Percentiles rank a stretch among this genome's conserved stretches.
Conservation (phyloP, 2,888 invertebrate genomes). For the Erebia aethiops region DNA sequence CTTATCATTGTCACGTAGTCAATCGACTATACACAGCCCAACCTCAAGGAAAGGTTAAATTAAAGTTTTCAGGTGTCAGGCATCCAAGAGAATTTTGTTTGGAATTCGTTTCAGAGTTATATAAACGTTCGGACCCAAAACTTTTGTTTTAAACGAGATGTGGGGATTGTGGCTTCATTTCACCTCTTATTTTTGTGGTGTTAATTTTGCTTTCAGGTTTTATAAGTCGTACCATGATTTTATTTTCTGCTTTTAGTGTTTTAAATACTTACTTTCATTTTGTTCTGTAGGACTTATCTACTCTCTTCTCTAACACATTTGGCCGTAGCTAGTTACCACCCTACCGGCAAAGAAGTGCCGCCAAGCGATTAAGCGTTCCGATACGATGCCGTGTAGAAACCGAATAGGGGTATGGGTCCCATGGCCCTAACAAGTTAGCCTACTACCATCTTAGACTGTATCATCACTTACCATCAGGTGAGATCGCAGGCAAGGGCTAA, state of each 20-base stretch:
- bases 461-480: too few species aligned
- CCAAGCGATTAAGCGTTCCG: too few species aligned
- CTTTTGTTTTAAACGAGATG: conserved; percentile 1
- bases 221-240: neutral
- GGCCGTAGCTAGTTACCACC: too few species aligned
- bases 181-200: neutral
- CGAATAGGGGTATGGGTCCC: too few species aligned
- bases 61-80: neutral
- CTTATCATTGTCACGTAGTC: too few species aligned
- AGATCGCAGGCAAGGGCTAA: too few species aligned
- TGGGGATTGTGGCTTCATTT: neutral
- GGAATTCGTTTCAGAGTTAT: neutral
- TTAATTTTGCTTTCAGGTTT: neutral
- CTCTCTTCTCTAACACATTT: neutral
- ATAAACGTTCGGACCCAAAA: neutral
- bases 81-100: neutral
- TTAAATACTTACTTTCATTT: neutral
- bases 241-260: neutral
- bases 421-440: too few species aligned
- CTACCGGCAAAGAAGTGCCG: too few species aligned
- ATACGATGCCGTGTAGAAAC: too few species aligned
- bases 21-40: too few species aligned
- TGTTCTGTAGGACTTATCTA: neutral
- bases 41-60: neutral
- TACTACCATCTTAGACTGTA: too few species aligned